Conservation (phyloP, 2,113 vertebrate genomes). For the Xenus cinereus region DNA sequence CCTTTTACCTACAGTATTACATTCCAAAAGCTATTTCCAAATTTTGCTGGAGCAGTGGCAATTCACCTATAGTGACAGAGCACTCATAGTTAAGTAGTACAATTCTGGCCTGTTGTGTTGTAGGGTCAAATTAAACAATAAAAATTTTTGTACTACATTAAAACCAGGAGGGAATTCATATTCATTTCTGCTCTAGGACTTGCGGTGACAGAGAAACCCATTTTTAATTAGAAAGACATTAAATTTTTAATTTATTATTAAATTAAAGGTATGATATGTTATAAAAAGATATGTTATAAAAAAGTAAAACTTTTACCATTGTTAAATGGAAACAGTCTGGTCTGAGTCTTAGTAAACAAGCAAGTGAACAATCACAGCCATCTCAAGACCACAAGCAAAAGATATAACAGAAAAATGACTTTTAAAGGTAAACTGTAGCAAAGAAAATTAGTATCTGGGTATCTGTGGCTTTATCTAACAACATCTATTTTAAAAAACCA, state of each 20-base stretch:
- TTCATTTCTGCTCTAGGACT: background rate
- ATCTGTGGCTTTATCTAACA: background rate
- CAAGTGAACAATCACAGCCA: background rate
- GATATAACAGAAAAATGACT: background rate
- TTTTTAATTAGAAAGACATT: background rate
- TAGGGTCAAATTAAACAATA: background rate
- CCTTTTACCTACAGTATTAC: background rate
- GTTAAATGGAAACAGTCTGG: background rate
- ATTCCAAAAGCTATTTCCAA: background rate
- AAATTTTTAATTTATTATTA: background rate
- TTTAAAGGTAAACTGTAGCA: background rate
- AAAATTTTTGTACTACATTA: background rate
- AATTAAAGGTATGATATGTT: background rate
- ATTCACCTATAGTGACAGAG: background rate
- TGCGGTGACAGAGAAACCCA: background rate
- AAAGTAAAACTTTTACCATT: background rate
- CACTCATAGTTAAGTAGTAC: background rate
- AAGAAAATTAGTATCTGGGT: background rate
- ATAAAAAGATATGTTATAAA: background rate
- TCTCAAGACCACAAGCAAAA: background rate
- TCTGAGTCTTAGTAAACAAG: background rate
- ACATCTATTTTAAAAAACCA: background rate
- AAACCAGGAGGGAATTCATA: background rate
- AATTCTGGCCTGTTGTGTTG: background rate
- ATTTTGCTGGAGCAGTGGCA: background rate